phyloP scores from a whole-genome alignment of 1,140 invertebrate genomes.

The Papilio dardanus region DNA sequence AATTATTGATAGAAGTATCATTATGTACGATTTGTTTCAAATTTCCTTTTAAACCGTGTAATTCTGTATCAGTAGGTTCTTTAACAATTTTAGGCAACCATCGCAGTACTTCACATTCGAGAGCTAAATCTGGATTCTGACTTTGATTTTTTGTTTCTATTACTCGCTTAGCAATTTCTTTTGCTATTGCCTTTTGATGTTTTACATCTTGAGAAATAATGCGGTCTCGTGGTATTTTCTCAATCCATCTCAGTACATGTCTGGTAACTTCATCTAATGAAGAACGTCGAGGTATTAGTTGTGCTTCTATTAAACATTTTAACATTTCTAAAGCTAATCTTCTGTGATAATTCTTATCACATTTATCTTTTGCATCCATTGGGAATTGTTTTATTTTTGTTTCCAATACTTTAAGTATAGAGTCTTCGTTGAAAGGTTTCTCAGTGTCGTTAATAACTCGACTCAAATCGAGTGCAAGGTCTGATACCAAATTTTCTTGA shows the following conservation, averaged over 20 bases:
- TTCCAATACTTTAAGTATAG: slow-evolving; percentile 22
- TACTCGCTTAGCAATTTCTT: slow-evolving; percentile 30
- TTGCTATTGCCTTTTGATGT: slow-evolving; percentile 26
- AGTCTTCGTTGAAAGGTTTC: neutral
- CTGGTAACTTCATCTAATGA: neutral
- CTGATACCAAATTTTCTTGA: slow-evolving; percentile 25
- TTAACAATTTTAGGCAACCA: slow-evolving; percentile 35
- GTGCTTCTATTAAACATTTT: slow-evolving; percentile 5
- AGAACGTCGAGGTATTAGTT: neutral
- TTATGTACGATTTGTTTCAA: neutral
- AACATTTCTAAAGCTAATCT: slow-evolving; percentile 26
- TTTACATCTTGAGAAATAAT: slow-evolving; percentile 20
- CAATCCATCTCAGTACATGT: slow-evolving; percentile 26
- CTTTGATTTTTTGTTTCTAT: neutral
- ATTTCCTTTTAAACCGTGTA: slow-evolving; percentile 2
- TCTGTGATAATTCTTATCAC: slow-evolving; percentile 15
- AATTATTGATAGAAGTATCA: neutral
- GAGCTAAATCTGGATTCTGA: slow-evolving; percentile 20
- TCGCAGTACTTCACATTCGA: slow-evolving; percentile 20
- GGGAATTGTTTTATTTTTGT: slow-evolving; percentile 29
- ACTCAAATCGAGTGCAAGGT: slow-evolving; percentile 16
- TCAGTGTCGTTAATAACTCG: neutral
- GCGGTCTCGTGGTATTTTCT: slow-evolving; percentile 19
- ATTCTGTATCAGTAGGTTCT: slow-evolving; percentile 6
- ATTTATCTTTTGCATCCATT: slow-evolving; percentile 16